Evolutionary conservation across 2,797 vertebrate genomes (phyloP), one percentile per base, ranked within the genome.

Genomic region (Trichosurus vulpecula): DNA sequence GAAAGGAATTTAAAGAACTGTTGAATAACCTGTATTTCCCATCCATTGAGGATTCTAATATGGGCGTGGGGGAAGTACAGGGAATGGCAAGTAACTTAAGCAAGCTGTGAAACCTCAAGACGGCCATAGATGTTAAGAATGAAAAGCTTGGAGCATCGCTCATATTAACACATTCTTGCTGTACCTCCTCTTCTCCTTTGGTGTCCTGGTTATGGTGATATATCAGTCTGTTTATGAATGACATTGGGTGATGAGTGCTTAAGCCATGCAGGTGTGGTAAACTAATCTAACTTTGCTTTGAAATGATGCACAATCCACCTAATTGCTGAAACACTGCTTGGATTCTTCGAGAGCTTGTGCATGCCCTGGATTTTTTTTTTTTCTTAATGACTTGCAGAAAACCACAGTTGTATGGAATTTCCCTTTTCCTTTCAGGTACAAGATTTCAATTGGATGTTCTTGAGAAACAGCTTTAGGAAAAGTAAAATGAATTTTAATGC

Each of bases 261-360:
- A 97, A 81, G 97, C 98, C 98, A 96, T 94, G 98, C 92, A 90
- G 96, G n/a, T 97, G 97, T 98, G 96, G 97, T 94, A 97, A 95
- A 98, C 98, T 98, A 96, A 97, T 98, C 98, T 97, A 98, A 96
- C 97, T 52, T n/a, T 93, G 98, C 98, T 98, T 98, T 92, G 96
- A 97, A 96, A 93, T 96, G 97, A 97, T 97, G 92, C 93, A 91
- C 96, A 98, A 98, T 98, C 98, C 96, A 97, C 97, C 96, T 97
- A 95, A 98, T 93, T 22, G 95, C 97, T 93, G 92, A 97, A 93
- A 93, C 47, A 87, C 94, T 41, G 0, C 61, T 94, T 95, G 98
- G 98, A 98, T 98, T 98, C 94, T 96, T 52, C 94, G 97, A 81
- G 6, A n/a, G 0, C 94, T 94, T 91, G 95, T 97, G 97, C 98